A percentile compares a stretch with the other conserved stretches of the same genome.
Evolutionary conservation across 2,113 vertebrate species (phyloP).

Genomic region (Tupaia chinensis): DNA sequence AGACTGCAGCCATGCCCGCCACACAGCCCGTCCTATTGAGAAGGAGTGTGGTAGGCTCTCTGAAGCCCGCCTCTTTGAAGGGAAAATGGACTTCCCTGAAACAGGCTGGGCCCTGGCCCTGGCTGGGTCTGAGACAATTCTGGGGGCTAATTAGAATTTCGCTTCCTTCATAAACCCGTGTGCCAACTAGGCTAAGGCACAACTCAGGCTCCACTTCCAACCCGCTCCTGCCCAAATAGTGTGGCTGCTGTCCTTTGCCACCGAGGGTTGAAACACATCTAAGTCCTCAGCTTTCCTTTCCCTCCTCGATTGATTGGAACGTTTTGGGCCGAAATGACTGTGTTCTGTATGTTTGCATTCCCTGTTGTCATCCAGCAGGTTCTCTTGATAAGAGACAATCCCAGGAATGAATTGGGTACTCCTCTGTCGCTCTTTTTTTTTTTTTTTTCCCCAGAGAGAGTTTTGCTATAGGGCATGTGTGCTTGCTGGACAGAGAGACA

Average conservation of each 20-base stretch:
- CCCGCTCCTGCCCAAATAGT: not conserved
- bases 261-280: not conserved
- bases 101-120: not conserved
- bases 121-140: not conserved
- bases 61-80: not conserved
- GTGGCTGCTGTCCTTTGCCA: not conserved
- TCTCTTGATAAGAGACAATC: conserved; percentile 34
- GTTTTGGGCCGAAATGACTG: not conserved
- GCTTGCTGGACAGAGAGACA: too few species aligned
- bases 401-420: not conserved
- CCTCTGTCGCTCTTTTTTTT: not conserved
- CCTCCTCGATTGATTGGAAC: not conserved
- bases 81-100: not conserved
- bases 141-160: conserved; percentile 32
- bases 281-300: not conserved
- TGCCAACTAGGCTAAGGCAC: not conserved
- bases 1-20: not conserved
- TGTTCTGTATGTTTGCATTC: not conserved
- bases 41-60: not conserved
- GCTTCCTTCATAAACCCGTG: not conserved
- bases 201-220: not conserved
- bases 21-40: rapidly evolving
- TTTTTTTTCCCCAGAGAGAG: too few species aligned
- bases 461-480: too few species aligned
- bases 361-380: not conserved